Evolutionary conservation across 1,140 invertebrate genomes (phyloP).

Genomic region (Heliconius melpomene): DNA sequence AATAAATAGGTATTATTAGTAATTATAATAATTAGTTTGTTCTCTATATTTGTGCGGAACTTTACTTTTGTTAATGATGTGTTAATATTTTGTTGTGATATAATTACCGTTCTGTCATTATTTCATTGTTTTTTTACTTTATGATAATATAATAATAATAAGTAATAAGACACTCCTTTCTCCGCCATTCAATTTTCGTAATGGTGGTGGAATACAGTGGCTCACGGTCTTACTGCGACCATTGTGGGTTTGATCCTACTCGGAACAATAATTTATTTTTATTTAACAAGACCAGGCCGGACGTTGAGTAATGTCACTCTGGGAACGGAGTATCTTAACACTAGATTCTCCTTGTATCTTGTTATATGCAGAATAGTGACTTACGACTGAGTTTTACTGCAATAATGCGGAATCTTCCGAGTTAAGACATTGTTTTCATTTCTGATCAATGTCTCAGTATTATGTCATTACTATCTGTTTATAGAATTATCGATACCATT

Average conservation of each 20-base stretch:
- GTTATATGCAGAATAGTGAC: no score
- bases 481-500: not conserved
- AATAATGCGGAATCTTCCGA: not conserved
- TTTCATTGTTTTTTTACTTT: not conserved
- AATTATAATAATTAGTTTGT: not conserved
- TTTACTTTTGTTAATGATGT: not conserved
- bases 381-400: no score
- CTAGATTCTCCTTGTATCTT: no score
- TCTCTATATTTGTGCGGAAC: not conserved
- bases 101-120: not conserved
- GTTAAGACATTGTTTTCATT: not conserved
- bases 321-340: no score
- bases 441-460: not conserved
- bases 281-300: no score
- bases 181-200: no score
- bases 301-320: no score
- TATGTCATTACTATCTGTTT: not conserved
- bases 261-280: no score
- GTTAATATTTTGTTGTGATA: not conserved
- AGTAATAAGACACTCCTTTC: no score
- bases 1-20: not conserved
- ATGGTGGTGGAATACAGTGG: no score
- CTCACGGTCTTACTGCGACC: no score
- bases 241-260: no score
- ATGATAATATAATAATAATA: not conserved